Conservation (phyloP, 37 sponge, comb jelly and placozoan genomes). For the Cliona cf. orientalis region DNA sequence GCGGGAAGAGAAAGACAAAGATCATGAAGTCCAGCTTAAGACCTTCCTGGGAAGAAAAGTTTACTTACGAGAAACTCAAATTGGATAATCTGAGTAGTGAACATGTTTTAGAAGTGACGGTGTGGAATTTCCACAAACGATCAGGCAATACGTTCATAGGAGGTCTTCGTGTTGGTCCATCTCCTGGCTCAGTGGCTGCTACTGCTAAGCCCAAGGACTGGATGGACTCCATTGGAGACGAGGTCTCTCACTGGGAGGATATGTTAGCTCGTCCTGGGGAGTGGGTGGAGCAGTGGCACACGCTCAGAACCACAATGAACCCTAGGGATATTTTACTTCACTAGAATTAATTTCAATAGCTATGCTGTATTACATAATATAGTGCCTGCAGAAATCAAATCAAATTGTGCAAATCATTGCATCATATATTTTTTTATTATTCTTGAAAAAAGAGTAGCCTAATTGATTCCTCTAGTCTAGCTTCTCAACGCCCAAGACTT, state of each 20-base stretch:
- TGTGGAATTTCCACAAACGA: constrained; percentile 62
- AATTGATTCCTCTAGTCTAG: too few relatives aligned
- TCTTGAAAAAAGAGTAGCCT: too few relatives aligned
- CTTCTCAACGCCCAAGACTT: too few relatives aligned
- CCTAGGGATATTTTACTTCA: too few relatives aligned
- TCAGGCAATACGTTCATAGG: constrained; percentile 53
- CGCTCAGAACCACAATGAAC: constrained; percentile 61
- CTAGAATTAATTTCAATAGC: too few relatives aligned
- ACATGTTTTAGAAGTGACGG: constrained; percentile 51
- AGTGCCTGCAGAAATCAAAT: too few relatives aligned
- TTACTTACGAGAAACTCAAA: constrained; percentile 48
- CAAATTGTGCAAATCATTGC: too few relatives aligned
- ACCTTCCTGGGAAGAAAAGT: constrained; percentile 61
- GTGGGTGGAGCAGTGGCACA: constrained; percentile 68
- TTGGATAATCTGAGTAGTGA: constrained; percentile 50
- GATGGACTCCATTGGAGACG: constrained; percentile 66
- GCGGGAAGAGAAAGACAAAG: constrained; percentile 63
- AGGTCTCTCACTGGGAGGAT: constrained; percentile 59
- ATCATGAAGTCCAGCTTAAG: constrained; percentile 44
- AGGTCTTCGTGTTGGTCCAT: constrained; percentile 61
- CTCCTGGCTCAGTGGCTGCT: constrained; percentile 28
- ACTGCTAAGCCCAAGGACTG: constrained; percentile 40
- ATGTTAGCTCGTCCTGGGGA: constrained; percentile 50
- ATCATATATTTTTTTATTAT: too few relatives aligned
- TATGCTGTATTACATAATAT: too few relatives aligned